phyloP scores from a whole-genome alignment of 2,888 invertebrate species.

The Hemistola chrysoprasaria region DNA sequence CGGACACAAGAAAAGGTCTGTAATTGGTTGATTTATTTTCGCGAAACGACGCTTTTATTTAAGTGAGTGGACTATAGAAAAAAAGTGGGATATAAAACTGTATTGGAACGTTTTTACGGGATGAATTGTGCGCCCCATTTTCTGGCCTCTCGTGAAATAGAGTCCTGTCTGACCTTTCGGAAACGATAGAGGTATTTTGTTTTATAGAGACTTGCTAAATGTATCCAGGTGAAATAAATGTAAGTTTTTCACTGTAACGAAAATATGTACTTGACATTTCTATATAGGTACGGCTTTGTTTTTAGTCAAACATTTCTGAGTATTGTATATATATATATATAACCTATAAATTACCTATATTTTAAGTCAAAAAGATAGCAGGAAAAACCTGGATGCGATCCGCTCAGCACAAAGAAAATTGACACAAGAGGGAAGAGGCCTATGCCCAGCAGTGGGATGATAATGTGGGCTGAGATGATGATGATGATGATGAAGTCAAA shows the following conservation, averaged over 20 bases:
- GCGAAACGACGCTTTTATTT: slow-evolving; percentile 27
- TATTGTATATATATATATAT: too few species aligned
- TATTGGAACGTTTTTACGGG: slow-evolving; percentile 32
- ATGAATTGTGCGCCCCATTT: slow-evolving; percentile 28
- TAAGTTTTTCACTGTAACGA: neutral
- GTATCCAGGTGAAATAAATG: neutral
- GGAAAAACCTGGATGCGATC: too few species aligned
- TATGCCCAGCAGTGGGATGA: too few species aligned
- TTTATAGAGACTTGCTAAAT: slow-evolving; percentile 5
- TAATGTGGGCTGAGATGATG: too few species aligned
- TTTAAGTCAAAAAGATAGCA: too few species aligned
- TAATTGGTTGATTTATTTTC: slow-evolving; percentile 37
- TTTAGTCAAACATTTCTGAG: too few species aligned
- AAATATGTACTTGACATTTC: slow-evolving; percentile 3
- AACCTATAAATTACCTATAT: too few species aligned
- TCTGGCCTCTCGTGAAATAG: slow-evolving; percentile 21
- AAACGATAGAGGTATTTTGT: slow-evolving; percentile 12
- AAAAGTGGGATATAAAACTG: slow-evolving; percentile 36
- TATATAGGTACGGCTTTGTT: too few species aligned
- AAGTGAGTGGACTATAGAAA: slow-evolving; percentile 29
- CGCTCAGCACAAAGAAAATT: too few species aligned
- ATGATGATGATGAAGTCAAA: too few species aligned
- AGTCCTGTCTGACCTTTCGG: slow-evolving; percentile 21
- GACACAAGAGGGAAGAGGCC: too few species aligned
- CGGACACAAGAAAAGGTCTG: slow-evolving; percentile 17